These are phyloP conservation scores for Yoshiicerus persimilis DNA, from an alignment of 1,140 invertebrate species.

Conservation along the genomic window DNA sequence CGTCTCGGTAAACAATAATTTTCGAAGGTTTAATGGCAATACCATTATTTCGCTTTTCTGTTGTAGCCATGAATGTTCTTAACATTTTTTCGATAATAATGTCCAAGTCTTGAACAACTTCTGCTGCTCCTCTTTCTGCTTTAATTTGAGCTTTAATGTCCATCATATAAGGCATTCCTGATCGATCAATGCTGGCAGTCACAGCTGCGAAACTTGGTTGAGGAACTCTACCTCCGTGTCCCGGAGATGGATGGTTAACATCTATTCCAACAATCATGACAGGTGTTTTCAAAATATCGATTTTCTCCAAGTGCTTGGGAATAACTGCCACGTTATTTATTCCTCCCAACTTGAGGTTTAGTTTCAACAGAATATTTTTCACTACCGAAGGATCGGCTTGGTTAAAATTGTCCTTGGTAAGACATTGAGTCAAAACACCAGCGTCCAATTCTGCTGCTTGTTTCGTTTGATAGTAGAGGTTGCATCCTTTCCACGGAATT, in stretches of 20 bases:
- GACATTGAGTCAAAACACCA: conserved; percentile 80
- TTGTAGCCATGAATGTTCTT: conserved; percentile 41
- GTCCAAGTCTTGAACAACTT: conserved; percentile 51
- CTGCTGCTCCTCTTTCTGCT: conserved; percentile 24
- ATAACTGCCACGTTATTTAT: conserved; percentile 68
- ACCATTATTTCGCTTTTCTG: neutral
- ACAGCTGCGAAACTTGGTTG: conserved; percentile 38
- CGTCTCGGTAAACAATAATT: conserved; percentile 57
- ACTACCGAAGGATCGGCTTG: conserved; percentile 57
- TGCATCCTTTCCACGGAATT: conserved; percentile 17
- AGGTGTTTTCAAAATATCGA: conserved; percentile 54
- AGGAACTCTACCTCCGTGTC: neutral
- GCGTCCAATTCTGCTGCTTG: conserved; percentile 59
- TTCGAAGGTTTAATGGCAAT: conserved; percentile 49
- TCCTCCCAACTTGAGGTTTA: conserved; percentile 83
- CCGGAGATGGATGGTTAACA: conserved; percentile 81
- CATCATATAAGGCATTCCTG: conserved; percentile 44
- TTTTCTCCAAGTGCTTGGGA: neutral
- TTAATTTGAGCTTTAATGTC: conserved; percentile 36
- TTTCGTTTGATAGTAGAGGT: conserved; percentile 33
- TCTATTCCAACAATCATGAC: conserved; percentile 82
- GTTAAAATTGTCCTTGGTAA: conserved; percentile 64
- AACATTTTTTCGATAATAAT: conserved; percentile 49
- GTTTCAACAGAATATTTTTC: conserved; percentile 77
- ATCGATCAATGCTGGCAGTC: conserved; percentile 14